Evolutionary conservation across 2,113 vertebrate species (phyloP).

Genomic region (Paralichthys olivaceus): DNA sequence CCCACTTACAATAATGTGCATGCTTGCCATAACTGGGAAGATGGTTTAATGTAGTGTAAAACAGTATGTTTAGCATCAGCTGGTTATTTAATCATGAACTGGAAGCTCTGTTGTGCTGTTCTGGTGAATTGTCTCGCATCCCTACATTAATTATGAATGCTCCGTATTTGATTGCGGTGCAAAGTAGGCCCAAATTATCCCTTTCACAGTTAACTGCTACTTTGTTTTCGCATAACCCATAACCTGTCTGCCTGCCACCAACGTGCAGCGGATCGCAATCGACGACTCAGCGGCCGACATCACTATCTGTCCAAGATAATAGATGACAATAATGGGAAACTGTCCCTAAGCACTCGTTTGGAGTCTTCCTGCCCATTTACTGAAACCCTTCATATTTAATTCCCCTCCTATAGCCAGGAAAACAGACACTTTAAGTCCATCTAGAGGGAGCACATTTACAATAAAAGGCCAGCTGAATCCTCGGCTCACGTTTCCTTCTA

Average conservation of each 20-base stretch:
- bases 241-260: conserved; percentile 57
- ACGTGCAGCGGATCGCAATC: conserved; percentile 63
- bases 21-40: not conserved
- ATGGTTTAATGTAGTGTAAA: conserved; percentile 7
- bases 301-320: conserved; percentile 76
- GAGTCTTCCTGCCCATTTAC: conserved; percentile 81
- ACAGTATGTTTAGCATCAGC: conserved; percentile 26
- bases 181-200: conserved; percentile 53
- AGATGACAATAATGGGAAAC: conserved; percentile 82
- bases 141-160: conserved; percentile 60
- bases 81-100: conserved; percentile 47
- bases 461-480: conserved; percentile 77
- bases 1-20: not conserved
- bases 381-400: conserved; percentile 82
- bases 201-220: conserved; percentile 46
- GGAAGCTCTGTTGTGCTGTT: conserved; percentile 36
- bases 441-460: conserved; percentile 80
- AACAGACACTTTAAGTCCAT: conserved; percentile 81
- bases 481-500: conserved; percentile 81
- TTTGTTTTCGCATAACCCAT: conserved; percentile 73
- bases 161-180: conserved; percentile 42
- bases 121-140: conserved; percentile 24
- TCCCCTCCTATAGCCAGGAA: conserved; percentile 76
- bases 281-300: conserved; percentile 63
- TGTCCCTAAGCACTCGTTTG: conserved; percentile 81